Evolutionary conservation across 2,888 invertebrate species (phyloP), one percentile per base, ranked within the genome.

Genomic region (Notocelia uddmanniana): DNA sequence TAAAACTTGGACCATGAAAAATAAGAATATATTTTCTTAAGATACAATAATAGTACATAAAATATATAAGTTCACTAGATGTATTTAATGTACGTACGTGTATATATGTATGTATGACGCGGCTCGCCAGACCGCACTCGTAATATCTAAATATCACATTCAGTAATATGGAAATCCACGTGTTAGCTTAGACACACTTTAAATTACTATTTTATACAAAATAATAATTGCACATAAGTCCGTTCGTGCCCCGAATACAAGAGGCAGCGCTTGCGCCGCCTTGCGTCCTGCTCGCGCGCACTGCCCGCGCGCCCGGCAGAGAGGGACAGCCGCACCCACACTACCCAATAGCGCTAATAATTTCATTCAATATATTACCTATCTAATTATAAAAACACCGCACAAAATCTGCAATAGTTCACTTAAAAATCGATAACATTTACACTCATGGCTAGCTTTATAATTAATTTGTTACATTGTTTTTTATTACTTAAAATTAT

Each of bases 141-240:
- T 93, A 93, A 91, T 90, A 91, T 89, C 94, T 94, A 94, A 92
- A 93, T 94, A 94, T 94, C 94, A 94, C 94, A 94, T 94, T 94
- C 90, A 93, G 92, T 93, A 94, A 91, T 91, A 94, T 93, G 92
- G 93, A 93, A 93, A 92, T 91, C 92, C 92, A 91, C 92, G 92
- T 92, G 92, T 90, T 90, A 90, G 90, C 91, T 91, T 91, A 92
- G 90, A 93, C 92, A 92, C 91, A 89, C 89, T 90, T 91, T 85
- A 88, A 83, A 90, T 90, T 91, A 91, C 90, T 90, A 91, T 92
- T 92, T 91, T 92, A 89, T 92, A 93, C 92, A 93, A 93, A 93
- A 93, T 93, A 92, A 93, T 94, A 94, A 94, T 94, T 94, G 94
- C 94, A 94, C 94, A 91, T 89, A 92, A 93, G 90, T 93, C 91